Conservation (phyloP, 2,797 vertebrate species). For the Rhinogobio ventralis region DNA sequence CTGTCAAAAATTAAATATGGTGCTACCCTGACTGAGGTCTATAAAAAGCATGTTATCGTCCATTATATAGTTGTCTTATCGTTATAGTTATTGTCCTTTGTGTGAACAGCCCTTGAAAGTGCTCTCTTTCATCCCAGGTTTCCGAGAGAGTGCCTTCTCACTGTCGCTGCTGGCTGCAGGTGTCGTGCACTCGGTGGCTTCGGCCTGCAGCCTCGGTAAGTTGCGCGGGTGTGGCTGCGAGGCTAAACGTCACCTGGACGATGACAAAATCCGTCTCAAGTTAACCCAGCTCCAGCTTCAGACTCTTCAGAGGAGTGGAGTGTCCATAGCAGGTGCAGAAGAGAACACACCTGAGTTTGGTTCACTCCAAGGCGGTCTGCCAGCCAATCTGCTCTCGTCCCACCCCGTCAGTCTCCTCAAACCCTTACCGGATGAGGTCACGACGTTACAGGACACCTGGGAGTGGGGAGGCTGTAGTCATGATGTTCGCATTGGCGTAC, state of each 20-base stretch:
- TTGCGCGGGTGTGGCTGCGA: conserved; percentile 89
- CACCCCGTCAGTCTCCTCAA: conserved; percentile 75
- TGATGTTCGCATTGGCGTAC: conserved; percentile 88
- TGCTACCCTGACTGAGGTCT: background rate
- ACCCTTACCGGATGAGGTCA: conserved; percentile 77
- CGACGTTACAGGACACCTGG: conserved; percentile 88
- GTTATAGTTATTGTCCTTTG: background rate
- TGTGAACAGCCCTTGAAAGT: background rate
- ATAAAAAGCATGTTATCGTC: background rate
- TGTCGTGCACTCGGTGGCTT: conserved; percentile 91
- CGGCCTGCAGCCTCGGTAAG: conserved; percentile 93
- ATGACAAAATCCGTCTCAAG: conserved; percentile 88
- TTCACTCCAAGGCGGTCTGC: conserved; percentile 72
- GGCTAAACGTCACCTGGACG: conserved; percentile 84
- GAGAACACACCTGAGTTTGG: conserved; percentile 72
- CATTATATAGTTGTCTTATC: background rate
- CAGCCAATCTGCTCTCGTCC: conserved; percentile 72
- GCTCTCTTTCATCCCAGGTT: conserved; percentile 76
- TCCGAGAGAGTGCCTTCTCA: conserved; percentile 91
- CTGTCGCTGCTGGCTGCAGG: conserved; percentile 91
- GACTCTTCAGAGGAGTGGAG: conserved; percentile 84
- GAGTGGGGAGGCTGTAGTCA: conserved; percentile 94
- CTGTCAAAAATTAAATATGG: background rate
- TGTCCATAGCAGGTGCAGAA: conserved; percentile 66
- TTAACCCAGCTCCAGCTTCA: conserved; percentile 90